Evolutionary conservation across 2,113 vertebrate genomes (phyloP), one percentile per base, ranked within the genome.

Genomic region (Nibea coibor): DNA sequence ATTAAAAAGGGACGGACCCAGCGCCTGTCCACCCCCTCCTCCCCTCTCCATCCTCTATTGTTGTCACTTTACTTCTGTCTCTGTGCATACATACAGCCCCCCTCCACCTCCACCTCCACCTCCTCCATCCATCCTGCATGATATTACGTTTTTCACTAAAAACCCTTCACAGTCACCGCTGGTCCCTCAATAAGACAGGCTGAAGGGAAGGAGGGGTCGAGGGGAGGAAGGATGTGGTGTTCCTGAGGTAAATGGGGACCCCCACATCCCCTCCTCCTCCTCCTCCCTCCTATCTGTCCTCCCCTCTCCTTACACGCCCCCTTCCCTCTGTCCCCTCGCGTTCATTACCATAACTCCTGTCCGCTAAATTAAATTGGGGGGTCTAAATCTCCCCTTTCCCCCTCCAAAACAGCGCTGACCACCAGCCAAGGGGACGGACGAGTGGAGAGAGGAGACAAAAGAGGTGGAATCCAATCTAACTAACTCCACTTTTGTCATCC

Each of bases 281-380:
- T 72, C 72, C 81, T 59, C 65, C 74, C 65, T 35, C 31, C 17
- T 54, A 85, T 87, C 82, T 75, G 66, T 59, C 68, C 74, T 72
- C 72, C 65, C 67, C 56, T 81, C 48, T 71, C 71, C 67, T 68
- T 78, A 56, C 64, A 85, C 76, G 31, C 75, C 81, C 61, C 73
- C 54, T 85, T 63, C 72, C 47, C 78, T 59, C 48, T 58, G 35
- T 35, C 35, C 59, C 58, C 42, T 50, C 59, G 70, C 51, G 17
- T 86, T 92, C 90, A 94, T 95, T 94, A 92, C 87, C 93, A 93
- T 95, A 94, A 88, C 88, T 87, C 88, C 85, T 85, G 86, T 90
- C 85, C 28, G 22, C 85, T 87, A 93, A 95, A 94, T 95, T 93
- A 94, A 94, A 94, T 93, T 90, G 89, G 86, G 87, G 69, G 78